These are phyloP conservation scores for Allacma fusca DNA, from an alignment of 2,888 invertebrate genomes.

Conservation along the genomic window DNA sequence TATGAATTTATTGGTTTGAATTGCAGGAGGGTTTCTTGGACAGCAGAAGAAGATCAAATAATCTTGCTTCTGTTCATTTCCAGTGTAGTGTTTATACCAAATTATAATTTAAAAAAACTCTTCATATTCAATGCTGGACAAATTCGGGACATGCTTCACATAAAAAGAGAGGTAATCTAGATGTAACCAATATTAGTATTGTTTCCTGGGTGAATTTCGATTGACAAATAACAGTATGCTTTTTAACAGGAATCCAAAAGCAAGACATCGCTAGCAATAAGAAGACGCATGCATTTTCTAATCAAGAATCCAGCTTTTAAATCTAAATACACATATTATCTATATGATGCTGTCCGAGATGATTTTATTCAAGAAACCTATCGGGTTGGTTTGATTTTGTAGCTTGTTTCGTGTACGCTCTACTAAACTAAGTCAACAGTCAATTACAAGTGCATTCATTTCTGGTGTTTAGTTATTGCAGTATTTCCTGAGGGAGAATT, in stretches of 20 bases:
- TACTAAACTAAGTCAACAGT: too few species aligned
- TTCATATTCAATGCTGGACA: conserved; percentile 58
- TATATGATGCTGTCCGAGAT: conserved; percentile 50
- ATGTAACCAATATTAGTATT: conserved; percentile 13
- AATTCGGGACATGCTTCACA: conserved; percentile 56
- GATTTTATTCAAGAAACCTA: conserved; percentile 41
- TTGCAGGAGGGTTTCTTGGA: conserved; percentile 55
- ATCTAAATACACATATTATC: conserved; percentile 45
- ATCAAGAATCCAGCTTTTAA: conserved; percentile 49
- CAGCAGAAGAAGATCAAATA: conserved; percentile 52
- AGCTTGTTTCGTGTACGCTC: neutral
- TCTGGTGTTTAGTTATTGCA: neutral
- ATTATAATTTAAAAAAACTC: conserved; percentile 52
- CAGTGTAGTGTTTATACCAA: conserved; percentile 55
- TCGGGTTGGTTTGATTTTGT: conserved; percentile 27
- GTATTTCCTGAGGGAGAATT: too few species aligned
- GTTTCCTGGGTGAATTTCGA: neutral
- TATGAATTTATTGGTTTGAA: conserved; percentile 19
- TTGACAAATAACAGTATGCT: too few species aligned
- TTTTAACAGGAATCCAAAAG: conserved; percentile 43
- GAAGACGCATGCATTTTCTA: conserved; percentile 56
- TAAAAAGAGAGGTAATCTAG: conserved; percentile 45
- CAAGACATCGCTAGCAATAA: conserved; percentile 55
- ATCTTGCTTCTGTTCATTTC: conserved; percentile 52
- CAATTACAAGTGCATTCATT: too few species aligned